phyloP scores from a whole-genome alignment of 2,797 vertebrate genomes.

The Staurois parvus region DNA sequence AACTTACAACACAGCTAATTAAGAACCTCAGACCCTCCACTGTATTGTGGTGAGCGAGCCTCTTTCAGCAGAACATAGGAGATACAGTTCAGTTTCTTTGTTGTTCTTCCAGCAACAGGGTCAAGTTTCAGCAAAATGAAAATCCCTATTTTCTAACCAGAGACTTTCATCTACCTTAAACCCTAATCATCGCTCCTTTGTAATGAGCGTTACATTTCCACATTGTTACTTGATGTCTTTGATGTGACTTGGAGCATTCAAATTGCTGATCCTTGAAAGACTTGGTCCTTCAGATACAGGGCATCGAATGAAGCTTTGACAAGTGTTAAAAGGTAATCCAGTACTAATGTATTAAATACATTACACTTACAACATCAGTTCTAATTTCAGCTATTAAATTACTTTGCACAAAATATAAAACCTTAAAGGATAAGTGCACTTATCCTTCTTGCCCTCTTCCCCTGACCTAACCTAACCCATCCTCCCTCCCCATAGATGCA shows the following conservation, averaged over 20 bases:
- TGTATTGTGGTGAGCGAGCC: conserved; percentile 27
- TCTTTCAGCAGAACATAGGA: conserved; percentile 36
- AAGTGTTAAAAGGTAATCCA: conserved; percentile 43
- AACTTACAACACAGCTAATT: conserved; percentile 36
- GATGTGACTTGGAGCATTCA: conserved; percentile 47
- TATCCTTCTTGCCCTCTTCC: too few species aligned
- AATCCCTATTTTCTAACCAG: conserved; percentile 35
- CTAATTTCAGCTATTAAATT: neutral
- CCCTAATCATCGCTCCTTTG: conserved; percentile 44
- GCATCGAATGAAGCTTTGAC: conserved; percentile 37
- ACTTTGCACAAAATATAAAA: neutral
- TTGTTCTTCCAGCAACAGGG: conserved; percentile 45
- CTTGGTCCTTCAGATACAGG: conserved; percentile 7
- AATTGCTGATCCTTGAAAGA: conserved; percentile 51
- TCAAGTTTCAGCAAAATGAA: conserved; percentile 51
- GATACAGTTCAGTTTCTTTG: conserved; percentile 46
- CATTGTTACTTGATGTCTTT: conserved; percentile 50
- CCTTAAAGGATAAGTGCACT: too few species aligned
- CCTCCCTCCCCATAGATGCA: too few species aligned
- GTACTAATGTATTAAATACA: conserved; percentile 25
- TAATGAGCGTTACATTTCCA: conserved; percentile 54
- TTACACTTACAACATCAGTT: neutral
- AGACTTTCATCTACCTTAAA: conserved; percentile 57
- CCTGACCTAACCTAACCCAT: too few species aligned
- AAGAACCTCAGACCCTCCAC: conserved; percentile 45